Evolutionary conservation across 2,113 vertebrate species (phyloP).

Genomic region (Serinus canaria): DNA sequence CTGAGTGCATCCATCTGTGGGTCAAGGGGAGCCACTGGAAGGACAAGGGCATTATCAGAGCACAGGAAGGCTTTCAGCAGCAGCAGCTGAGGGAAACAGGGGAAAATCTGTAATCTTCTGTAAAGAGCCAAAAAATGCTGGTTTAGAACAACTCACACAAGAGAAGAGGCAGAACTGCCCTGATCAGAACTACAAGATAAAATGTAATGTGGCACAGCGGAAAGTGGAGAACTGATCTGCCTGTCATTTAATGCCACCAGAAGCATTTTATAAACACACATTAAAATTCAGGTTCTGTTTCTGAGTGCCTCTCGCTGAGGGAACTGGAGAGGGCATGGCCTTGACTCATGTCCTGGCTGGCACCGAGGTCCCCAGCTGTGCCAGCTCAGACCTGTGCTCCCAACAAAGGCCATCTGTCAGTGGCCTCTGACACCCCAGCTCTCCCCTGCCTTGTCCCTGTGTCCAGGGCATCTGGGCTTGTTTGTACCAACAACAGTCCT

Average conservation of each 20-base stretch:
- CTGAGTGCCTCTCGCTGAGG: background rate
- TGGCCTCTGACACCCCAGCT: background rate
- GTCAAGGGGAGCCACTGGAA: background rate
- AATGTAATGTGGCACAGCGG: background rate
- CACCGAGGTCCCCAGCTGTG: background rate
- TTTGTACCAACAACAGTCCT: background rate
- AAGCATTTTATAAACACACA: background rate
- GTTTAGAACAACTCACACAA: background rate
- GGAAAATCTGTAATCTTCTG: background rate
- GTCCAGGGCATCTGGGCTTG: background rate
- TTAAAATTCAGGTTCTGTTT: background rate
- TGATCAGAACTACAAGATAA: background rate
- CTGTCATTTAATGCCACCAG: background rate
- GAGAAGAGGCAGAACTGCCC: background rate
- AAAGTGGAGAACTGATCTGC: background rate
- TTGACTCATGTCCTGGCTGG: background rate
- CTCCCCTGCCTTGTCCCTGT: background rate
- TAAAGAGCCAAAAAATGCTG: background rate
- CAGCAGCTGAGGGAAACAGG: accelerated
- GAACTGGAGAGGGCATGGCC: background rate
- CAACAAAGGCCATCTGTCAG: background rate
- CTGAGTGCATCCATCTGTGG: background rate
- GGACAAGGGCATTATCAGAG: background rate
- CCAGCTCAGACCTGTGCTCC: background rate
- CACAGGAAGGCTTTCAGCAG: background rate